These are phyloP conservation scores for Bombus turneri DNA, from an alignment of 1,140 invertebrate species.

Conservation along the genomic window DNA sequence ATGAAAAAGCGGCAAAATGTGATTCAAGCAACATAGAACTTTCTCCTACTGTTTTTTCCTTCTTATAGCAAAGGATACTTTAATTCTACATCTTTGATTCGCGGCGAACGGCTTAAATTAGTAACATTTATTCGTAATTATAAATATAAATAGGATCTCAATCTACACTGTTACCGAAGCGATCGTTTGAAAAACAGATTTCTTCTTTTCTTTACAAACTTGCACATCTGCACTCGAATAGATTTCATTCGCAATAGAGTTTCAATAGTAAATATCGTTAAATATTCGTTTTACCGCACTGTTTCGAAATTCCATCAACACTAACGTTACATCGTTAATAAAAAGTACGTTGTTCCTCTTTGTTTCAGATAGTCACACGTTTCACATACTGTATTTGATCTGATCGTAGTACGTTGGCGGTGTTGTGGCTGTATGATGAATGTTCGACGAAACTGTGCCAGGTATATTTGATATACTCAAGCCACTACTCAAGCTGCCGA, in stretches of 20 bases:
- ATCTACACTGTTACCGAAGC: background rate
- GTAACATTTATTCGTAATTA: conserved; percentile 60
- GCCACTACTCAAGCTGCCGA: conserved; percentile 72
- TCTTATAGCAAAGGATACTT: conserved; percentile 57
- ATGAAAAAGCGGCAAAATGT: background rate
- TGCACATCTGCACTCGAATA: background rate
- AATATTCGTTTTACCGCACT: background rate
- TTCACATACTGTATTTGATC: conserved; percentile 78
- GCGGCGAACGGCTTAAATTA: conserved; percentile 66
- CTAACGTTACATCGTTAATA: background rate
- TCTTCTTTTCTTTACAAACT: conserved; percentile 22
- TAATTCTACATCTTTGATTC: conserved; percentile 59
- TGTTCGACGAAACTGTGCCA: conserved; percentile 69
- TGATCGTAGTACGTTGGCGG: conserved; percentile 77
- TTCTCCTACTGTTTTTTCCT: background rate
- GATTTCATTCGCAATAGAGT: background rate
- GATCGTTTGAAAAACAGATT: background rate
- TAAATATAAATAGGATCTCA: conserved; percentile 69
- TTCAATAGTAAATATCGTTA: background rate
- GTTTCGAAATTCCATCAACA: conserved; percentile 5
- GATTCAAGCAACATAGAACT: background rate
- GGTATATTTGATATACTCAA: conserved; percentile 72
- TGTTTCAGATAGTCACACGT: background rate
- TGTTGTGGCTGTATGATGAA: conserved; percentile 65
- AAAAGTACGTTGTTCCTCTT: conserved; percentile 1